Conservation (phyloP, 2,113 vertebrate species). For the Amblyopsis rosae region DNA sequence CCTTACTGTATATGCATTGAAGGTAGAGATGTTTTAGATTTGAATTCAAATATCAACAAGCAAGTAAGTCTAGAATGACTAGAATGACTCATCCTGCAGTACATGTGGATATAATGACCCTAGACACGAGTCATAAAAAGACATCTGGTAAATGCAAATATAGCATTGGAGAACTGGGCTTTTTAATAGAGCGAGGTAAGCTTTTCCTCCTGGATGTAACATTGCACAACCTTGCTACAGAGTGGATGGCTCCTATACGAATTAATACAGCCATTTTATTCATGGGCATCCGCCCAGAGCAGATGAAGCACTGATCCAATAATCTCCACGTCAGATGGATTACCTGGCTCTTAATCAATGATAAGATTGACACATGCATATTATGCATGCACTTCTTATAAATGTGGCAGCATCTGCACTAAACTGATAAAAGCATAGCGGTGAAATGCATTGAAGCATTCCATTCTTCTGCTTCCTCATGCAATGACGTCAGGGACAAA, state of each 20-base stretch:
- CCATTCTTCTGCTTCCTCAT: conserved; percentile 18
- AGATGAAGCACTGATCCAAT: conserved; percentile 50
- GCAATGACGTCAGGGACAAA: conserved; percentile 15
- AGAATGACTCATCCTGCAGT: conserved; percentile 19
- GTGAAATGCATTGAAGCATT: conserved; percentile 25
- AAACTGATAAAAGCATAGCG: conserved; percentile 58
- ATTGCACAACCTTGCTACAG: conserved; percentile 41
- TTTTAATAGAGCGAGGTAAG: too few relatives aligned
- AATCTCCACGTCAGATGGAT: conserved; percentile 61
- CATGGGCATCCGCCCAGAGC: conserved; percentile 45
- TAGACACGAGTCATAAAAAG: conserved; percentile 10
- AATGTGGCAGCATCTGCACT: conserved; percentile 33
- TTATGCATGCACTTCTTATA: conserved; percentile 37
- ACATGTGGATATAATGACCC: conserved; percentile 65
- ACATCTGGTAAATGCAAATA: too few relatives aligned
- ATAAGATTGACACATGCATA: conserved; percentile 59
- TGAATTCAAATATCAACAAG: too few relatives aligned
- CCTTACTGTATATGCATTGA: neutral
- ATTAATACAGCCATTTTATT: conserved; percentile 51
- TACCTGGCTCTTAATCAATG: conserved; percentile 62
- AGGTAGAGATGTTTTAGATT: neutral
- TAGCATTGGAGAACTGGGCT: too few relatives aligned
- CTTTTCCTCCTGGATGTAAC: conserved; percentile 11
- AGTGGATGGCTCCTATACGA: conserved; percentile 40
- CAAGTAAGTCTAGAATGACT: conserved; percentile 18